A percentile compares a stretch with the other conserved stretches of the same genome.
Conservation (phyloP, 2,113 vertebrate species). For the Pterocles burchelli region DNA sequence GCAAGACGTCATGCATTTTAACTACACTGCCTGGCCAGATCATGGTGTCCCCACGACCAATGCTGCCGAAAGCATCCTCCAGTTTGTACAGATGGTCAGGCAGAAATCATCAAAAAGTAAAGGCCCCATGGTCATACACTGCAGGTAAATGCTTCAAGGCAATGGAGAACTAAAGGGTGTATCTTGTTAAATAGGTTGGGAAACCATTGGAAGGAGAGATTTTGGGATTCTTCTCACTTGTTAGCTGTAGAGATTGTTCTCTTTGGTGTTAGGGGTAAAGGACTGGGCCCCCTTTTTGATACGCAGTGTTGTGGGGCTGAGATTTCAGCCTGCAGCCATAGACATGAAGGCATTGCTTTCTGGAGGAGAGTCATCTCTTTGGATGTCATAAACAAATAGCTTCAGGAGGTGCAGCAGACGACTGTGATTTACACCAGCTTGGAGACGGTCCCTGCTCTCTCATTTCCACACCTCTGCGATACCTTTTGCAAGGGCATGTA, state of each 20-base stretch:
- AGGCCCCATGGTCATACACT: conserved; percentile 91
- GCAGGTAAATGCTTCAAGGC: conserved; percentile 81
- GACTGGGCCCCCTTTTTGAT: background rate
- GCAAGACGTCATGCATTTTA: conserved; percentile 91
- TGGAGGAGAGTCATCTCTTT: background rate
- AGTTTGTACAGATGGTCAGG: conserved; percentile 92
- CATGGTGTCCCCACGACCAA: conserved; percentile 93
- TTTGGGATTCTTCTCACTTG: background rate
- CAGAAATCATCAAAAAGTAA: conserved; percentile 87
- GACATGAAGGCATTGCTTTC: background rate
- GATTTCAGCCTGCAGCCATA: background rate
- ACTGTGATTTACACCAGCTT: background rate
- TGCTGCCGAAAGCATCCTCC: conserved; percentile 92
- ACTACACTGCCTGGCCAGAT: conserved; percentile 97
- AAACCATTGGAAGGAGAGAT: background rate
- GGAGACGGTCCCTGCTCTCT: background rate
- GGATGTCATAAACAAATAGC: background rate
- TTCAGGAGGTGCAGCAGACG: background rate
- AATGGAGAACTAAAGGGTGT: background rate
- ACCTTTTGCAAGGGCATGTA: too few relatives aligned
- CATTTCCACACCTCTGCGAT: background rate
- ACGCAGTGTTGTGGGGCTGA: too few relatives aligned
- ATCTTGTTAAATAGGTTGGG: background rate
- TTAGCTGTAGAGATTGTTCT: background rate
- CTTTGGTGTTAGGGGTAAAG: background rate